Conservation (phyloP, 2,797 vertebrate genomes). For the Acanthurus leucopareius region DNA sequence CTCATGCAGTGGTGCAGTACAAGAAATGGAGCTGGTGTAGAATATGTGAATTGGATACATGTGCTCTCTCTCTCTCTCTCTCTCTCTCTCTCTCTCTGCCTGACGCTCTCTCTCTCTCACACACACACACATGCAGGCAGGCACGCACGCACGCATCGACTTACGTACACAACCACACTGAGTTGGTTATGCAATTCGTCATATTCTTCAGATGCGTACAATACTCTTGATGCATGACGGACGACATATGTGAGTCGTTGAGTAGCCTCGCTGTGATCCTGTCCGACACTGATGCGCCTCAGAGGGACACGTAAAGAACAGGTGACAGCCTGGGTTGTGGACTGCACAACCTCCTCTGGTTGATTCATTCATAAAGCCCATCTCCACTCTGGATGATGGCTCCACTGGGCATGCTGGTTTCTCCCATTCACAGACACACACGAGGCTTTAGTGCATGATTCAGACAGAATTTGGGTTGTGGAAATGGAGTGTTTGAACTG, state of each 20-base stretch:
- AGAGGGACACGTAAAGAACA: constrained; percentile 47
- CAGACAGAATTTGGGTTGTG: constrained; percentile 40
- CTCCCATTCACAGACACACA: constrained; percentile 70
- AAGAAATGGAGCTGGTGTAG: constrained; percentile 65
- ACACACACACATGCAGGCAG: constrained; percentile 21
- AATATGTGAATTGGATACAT: constrained; percentile 76
- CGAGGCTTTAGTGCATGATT: constrained; percentile 54
- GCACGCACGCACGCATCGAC: constrained; percentile 7
- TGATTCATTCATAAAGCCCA: constrained; percentile 84
- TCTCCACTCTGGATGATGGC: constrained; percentile 65
- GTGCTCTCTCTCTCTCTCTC: constrained; percentile 50
- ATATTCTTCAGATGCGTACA: constrained; percentile 67
- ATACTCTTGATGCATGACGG: constrained; percentile 48
- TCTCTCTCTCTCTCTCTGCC: constrained; percentile 8
- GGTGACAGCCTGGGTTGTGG: constrained; percentile 47
- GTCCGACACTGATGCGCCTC: constrained; percentile 32
- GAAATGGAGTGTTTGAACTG: constrained; percentile 45
- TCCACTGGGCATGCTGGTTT: constrained; percentile 63
- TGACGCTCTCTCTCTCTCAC: constrained; percentile 2
- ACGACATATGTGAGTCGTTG: constrained; percentile 39
- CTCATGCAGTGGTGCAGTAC: constrained; percentile 78
- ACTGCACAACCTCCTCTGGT: constrained; percentile 51
- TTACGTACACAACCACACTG: constrained; percentile 47
- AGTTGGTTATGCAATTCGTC: constrained; percentile 81
- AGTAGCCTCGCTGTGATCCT: constrained; percentile 27